phyloP scores from a whole-genome alignment of 2,797 vertebrate genomes.

The Scolopax bukidnonensis region DNA sequence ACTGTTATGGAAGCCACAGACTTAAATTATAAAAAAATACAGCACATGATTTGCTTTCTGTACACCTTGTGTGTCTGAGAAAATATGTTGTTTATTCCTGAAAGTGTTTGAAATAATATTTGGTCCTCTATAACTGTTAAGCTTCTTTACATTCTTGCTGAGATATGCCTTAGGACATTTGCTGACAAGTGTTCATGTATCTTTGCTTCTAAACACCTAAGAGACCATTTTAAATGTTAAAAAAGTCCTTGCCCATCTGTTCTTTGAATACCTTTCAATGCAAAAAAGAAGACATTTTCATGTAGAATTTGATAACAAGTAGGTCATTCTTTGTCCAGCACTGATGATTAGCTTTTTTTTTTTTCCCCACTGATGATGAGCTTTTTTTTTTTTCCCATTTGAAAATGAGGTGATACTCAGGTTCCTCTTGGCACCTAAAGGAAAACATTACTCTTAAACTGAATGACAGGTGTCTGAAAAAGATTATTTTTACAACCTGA shows the following conservation, averaged over 20 bases:
- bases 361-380: not conserved
- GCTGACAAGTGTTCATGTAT: conserved; percentile 15
- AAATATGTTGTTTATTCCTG: not conserved
- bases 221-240: conserved; percentile 26
- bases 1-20: not conserved
- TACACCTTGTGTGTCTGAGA: not conserved
- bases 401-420: not conserved
- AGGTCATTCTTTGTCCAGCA: not conserved
- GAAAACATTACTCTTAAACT: not conserved
- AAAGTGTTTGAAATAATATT: not conserved
- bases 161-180: conserved; percentile 41
- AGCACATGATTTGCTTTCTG: not conserved
- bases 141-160: conserved; percentile 29
- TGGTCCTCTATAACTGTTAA: not conserved
- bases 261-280: not conserved
- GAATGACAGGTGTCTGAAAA: not conserved
- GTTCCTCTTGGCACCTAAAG: not conserved
- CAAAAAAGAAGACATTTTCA: not conserved
- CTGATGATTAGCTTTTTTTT: not conserved
- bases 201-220: conserved; percentile 28
- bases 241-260: not conserved
- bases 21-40: not conserved
- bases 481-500: not conserved
- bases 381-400: not conserved
- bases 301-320: not conserved